Percentiles rank a stretch among this genome's conserved stretches.
phyloP scores from a whole-genome alignment of 2,113 vertebrate genomes.

The Misgurnus anguillicaudatus region DNA sequence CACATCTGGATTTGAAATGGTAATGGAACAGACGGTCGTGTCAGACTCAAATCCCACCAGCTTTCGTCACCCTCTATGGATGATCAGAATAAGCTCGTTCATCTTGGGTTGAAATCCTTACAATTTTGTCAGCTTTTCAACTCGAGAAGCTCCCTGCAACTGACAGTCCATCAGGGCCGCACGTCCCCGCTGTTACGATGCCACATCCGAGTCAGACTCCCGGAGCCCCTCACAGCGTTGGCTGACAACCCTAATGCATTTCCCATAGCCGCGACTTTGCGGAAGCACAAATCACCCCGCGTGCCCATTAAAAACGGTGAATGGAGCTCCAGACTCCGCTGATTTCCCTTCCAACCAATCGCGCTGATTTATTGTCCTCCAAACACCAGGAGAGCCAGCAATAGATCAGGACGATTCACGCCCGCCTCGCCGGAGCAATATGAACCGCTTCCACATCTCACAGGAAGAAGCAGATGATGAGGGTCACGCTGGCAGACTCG shows the following conservation, averaged over 20 bases:
- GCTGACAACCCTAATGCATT: conserved; percentile 30
- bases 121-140: conserved; percentile 16
- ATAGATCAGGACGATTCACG: conserved; percentile 58
- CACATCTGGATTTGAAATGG: conserved; percentile 35
- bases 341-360: conserved; percentile 54
- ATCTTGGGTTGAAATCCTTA: background rate
- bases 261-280: conserved; percentile 30
- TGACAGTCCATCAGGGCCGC: conserved; percentile 15
- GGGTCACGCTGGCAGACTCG: conserved; percentile 29
- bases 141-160: background rate
- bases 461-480: conserved; percentile 44
- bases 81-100: conserved; percentile 14
- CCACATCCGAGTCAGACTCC: conserved; percentile 29
- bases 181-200: conserved; percentile 17
- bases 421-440: conserved; percentile 36
- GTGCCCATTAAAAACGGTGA: conserved; percentile 45
- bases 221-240: conserved; percentile 17
- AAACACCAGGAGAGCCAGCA: conserved; percentile 44
- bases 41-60: conserved; percentile 4
- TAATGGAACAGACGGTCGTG: conserved; percentile 15
- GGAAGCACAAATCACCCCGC: conserved; percentile 43
- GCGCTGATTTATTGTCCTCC: conserved; percentile 54
- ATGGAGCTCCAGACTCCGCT: conserved; percentile 47
- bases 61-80: background rate
- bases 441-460: conserved; percentile 46